Conservation (phyloP, 2,113 vertebrate species). For the Psephotus haematonotus region DNA sequence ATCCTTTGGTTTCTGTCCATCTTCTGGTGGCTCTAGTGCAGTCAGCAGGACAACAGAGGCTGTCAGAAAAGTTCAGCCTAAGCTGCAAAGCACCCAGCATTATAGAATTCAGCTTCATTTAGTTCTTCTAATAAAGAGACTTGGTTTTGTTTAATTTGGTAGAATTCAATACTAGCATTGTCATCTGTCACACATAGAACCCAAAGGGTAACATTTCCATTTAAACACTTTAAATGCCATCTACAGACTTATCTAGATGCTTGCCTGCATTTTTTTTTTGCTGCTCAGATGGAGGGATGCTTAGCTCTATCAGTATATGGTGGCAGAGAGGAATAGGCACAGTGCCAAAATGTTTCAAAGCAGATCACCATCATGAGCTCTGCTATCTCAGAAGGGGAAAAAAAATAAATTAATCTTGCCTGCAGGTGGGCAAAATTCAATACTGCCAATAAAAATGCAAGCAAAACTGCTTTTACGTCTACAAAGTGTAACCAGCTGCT, state of each 20-base stretch:
- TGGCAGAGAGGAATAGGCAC: background rate
- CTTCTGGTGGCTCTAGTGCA: background rate
- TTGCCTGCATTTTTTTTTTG: background rate
- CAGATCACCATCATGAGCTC: slow-evolving; percentile 23
- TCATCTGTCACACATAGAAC: background rate
- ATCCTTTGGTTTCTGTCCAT: background rate
- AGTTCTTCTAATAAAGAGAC: background rate
- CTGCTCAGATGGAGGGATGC: background rate
- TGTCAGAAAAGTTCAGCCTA: background rate
- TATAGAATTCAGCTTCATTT: background rate
- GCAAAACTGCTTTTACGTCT: slow-evolving; percentile 47
- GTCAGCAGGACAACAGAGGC: background rate
- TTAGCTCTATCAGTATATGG: background rate
- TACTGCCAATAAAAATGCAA: slow-evolving; percentile 51
- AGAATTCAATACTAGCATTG: background rate
- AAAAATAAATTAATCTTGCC: slow-evolving; percentile 6
- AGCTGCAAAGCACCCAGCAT: background rate
- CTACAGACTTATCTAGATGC: background rate
- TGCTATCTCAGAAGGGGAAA: slow-evolving; percentile 11
- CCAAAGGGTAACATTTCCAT: background rate
- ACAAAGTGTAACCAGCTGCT: slow-evolving; percentile 58
- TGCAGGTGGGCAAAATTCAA: slow-evolving; percentile 61
- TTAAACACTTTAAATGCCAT: background rate
- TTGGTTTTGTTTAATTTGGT: background rate
- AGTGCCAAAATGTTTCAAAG: slow-evolving; percentile 34